Evolutionary conservation across 1,140 invertebrate species (phyloP), one percentile per base, ranked within the genome.

Genomic region (Bicyclus anynana): DNA sequence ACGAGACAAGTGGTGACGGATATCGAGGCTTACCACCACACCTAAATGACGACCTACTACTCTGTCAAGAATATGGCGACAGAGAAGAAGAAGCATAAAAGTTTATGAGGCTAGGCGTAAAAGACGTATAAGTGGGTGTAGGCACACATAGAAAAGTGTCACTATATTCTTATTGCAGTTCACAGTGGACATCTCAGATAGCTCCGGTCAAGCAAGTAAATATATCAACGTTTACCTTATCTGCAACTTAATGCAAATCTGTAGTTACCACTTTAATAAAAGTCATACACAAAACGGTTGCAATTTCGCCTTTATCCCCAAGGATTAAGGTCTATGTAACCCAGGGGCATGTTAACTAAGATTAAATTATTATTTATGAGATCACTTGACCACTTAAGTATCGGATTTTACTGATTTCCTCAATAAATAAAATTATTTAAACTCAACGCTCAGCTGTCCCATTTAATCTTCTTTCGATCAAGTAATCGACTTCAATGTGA

Each of bases 321-420:
- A 27, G 44, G 0, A 23, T 20, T 47, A 47, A 13, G 23, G 23
- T 14, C 40, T 47, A 27, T 27, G 5, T 26, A 14, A 0, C 9
- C 44, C 21, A 20, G 21, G 7, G 9, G 21, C 13, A 17, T 37
- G 23, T 54, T 54, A 33, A 57, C 35, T n/a, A 23, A 57, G 54
- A 57, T 60, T 69, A 66, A 67, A 72, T 65, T 63, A 71, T 67
- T 67, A 70, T 60, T 67, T 64, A 67, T 65, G 57, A 61, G 56
- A 55, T 51, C 59, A 57, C 58, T 69, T 62, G 63, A 55, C 61
- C 56, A 57, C 56, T 71, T 54, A 59, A 40, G 56, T 59, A 38
- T 29, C 52, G 59, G 33, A 66, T 66, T 71, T 65, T 58, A 59
- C 55, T 59, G 59, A 62, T 67, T 68, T 67, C 55, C 44, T 53